phyloP scores from a whole-genome alignment of 1,140 invertebrate species.

The Tetranychus urticae region DNA sequence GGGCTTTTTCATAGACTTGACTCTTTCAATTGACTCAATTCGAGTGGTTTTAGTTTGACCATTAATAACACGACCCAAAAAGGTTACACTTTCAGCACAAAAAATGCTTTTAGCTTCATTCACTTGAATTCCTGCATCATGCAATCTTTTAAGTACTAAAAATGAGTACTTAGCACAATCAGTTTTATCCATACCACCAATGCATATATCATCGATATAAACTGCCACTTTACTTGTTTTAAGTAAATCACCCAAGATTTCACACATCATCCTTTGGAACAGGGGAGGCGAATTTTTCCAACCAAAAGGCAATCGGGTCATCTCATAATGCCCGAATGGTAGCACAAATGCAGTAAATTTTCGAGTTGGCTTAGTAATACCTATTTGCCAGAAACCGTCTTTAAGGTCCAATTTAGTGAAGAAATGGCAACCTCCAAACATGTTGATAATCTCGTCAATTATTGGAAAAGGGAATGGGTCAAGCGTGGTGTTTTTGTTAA shows the following conservation, averaged over 20 bases:
- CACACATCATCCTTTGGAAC: background rate
- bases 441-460: background rate
- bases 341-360: constrained; percentile 2
- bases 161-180: background rate
- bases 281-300: background rate
- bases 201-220: background rate
- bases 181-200: background rate
- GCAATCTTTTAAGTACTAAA: background rate
- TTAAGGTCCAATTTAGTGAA: constrained; percentile 2
- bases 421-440: background rate
- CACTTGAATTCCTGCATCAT: background rate
- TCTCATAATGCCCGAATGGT: background rate
- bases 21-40: background rate
- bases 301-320: background rate
- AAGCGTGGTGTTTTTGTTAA: background rate
- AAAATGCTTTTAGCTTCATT: background rate
- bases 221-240: background rate
- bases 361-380: background rate
- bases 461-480: background rate
- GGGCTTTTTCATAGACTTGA: background rate
- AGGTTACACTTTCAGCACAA: background rate
- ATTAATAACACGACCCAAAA: background rate
- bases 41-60: background rate
- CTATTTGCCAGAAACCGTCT: constrained; percentile 1
- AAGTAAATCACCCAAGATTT: background rate